phyloP scores from a whole-genome alignment of 64 coral and sea anemone species.

The Porites australiensis region DNA sequence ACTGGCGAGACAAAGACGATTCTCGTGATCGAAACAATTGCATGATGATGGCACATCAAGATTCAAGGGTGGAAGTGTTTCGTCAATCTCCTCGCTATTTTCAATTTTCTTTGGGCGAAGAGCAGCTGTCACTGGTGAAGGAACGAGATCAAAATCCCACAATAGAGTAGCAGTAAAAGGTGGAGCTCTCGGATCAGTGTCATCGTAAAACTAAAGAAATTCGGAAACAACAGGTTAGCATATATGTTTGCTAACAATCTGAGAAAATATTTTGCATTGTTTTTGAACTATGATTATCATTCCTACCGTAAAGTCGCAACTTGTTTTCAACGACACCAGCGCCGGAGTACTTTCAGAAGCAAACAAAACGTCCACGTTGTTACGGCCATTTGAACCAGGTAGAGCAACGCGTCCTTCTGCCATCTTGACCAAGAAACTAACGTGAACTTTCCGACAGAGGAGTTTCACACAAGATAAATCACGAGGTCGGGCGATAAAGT shows the following conservation, averaged over 20 bases:
- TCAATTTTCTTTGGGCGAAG: background rate
- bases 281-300: background rate
- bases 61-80: slow-evolving; percentile 17
- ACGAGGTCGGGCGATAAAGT: background rate
- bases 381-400: background rate
- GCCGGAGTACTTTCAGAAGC: background rate
- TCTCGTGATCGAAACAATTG: slow-evolving; percentile 26
- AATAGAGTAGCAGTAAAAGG: background rate
- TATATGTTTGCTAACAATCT: slow-evolving; percentile 11
- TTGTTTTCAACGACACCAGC: slow-evolving; percentile 25
- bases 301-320: slow-evolving; percentile 55
- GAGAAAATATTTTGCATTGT: background rate
- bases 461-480: slow-evolving; percentile 44
- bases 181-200: background rate
- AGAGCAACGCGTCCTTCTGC: slow-evolving; percentile 47
- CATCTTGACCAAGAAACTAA: slow-evolving; percentile 53
- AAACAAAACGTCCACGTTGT: slow-evolving; percentile 14
- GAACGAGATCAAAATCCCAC: slow-evolving; percentile 3
- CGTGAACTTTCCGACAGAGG: slow-evolving; percentile 24
- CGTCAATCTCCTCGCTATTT: background rate
- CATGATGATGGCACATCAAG: background rate
- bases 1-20: background rate
- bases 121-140: slow-evolving; percentile 7
- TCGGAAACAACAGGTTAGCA: background rate
- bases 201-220: background rate